Percentiles rank a stretch among this genome's conserved stretches.
Evolutionary conservation across 1,140 invertebrate species (phyloP).

Genomic region (Heliconius nattereri): DNA sequence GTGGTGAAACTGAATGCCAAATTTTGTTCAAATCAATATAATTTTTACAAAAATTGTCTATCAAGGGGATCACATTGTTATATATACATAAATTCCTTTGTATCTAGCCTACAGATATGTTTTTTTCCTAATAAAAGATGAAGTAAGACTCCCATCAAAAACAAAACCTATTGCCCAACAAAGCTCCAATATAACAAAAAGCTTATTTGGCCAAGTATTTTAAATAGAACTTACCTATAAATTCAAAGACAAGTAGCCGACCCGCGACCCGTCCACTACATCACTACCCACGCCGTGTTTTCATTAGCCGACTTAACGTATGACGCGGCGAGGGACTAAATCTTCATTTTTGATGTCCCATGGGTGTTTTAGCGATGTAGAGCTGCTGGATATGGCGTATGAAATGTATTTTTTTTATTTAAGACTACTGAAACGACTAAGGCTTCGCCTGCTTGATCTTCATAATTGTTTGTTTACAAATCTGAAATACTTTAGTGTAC

Average conservation of each 20-base stretch:
- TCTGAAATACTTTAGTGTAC: too few relatives aligned
- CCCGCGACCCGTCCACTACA: slow-evolving; percentile 54
- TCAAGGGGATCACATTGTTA: too few relatives aligned
- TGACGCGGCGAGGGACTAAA: slow-evolving; percentile 77
- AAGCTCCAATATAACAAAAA: background rate
- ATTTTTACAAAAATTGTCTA: too few relatives aligned
- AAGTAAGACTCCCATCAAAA: too few relatives aligned
- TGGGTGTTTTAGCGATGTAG: slow-evolving; percentile 48
- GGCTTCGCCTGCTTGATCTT: too few relatives aligned
- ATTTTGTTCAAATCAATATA: too few relatives aligned
- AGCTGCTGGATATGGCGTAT: slow-evolving; percentile 43
- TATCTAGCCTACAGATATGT: too few relatives aligned
- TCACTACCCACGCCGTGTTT: slow-evolving; percentile 68
- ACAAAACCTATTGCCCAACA: too few relatives aligned
- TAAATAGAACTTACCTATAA: slow-evolving; percentile 18
- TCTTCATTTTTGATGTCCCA: slow-evolving; percentile 80
- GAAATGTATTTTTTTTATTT: background rate
- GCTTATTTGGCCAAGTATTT: background rate
- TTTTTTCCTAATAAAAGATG: too few relatives aligned
- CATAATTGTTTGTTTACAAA: too few relatives aligned
- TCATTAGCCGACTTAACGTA: slow-evolving; percentile 77
- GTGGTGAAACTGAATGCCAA: too few relatives aligned
- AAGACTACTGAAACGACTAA: accelerated
- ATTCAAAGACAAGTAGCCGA: slow-evolving; percentile 18
- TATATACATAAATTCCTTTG: too few relatives aligned